Evolutionary conservation across 2,888 invertebrate species (phyloP), one percentile per base, ranked within the genome.

Genomic region (Rhagophthalmus giganteus): DNA sequence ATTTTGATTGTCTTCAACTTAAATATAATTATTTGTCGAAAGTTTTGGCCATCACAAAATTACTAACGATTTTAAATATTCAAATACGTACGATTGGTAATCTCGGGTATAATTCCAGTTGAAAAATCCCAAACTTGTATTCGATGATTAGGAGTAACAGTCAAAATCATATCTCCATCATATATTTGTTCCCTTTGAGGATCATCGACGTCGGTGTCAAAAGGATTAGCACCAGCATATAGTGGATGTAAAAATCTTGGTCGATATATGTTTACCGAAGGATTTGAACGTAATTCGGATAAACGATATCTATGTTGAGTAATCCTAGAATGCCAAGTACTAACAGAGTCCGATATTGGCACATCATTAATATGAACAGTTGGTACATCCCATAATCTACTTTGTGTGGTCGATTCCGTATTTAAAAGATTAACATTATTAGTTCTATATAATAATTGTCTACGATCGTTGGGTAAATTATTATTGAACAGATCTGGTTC

Each of bases 121-220:
- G 84, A 82, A 73, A 91, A 88, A 76, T 90, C 87, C 92, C 92
- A 92, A 30, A 84, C 85, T 75, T 92, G 91, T 61, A 92, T 87
- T 57, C 91, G 78, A 74, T 90, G 88, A 61, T 86, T 86, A 30
- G 85, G 83, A 32, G 83, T 81, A 16, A 84, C 80, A 32, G 84
- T 77, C 2, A 81, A 76, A 55, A 74, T 67, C 63, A 74, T 71
- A 55, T 74, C 74, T 33, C 67, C 70, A 42, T 75, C 75, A 41
- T 74, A 72, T 16, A 71, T 66, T 37, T 70, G 71, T 32, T 73
- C 72, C 32, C 74, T 62, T 35, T 68, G 68, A 2, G 68, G 64
- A 53, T 75, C 74, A 54, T 75, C 74, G 26, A 74, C 64, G 62
- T 65, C 74, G 38, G 58, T 70, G 60, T 75, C 75, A 33, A 75